Percentiles rank a stretch among this genome's conserved stretches.
phyloP scores from a whole-genome alignment of 2,888 invertebrate species.

The Dione juno region DNA sequence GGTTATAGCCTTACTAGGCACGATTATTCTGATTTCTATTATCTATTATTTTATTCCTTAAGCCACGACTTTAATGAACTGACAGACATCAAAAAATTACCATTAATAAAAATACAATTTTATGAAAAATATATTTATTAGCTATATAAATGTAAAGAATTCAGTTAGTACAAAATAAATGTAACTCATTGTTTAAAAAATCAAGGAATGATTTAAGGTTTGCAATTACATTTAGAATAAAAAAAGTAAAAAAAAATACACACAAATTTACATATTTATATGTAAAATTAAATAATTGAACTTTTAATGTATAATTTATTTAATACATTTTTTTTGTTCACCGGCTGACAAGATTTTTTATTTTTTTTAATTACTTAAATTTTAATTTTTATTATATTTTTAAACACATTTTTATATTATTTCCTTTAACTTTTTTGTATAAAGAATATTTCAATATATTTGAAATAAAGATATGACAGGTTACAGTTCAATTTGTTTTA shows the following conservation, averaged over 20 bases:
- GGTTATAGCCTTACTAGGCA: no score
- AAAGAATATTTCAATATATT: no score
- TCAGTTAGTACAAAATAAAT: neutral
- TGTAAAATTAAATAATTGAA: neutral
- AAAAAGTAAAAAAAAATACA: neutral
- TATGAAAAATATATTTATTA: slow-evolving; percentile 4
- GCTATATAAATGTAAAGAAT: slow-evolving; percentile 1
- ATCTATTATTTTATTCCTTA: no score
- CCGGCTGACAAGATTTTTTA: neutral
- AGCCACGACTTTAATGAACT: no score
- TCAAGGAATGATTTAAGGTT: neutral
- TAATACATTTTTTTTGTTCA: neutral
- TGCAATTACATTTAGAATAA: neutral
- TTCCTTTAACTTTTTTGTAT: no score
- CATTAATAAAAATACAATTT: neutral
- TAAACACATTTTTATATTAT: no score
- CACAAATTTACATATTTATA: neutral
- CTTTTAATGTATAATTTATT: neutral
- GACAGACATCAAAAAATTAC: no score
- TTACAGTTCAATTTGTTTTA: no score
- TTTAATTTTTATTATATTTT: no score
- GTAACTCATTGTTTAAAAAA: neutral
- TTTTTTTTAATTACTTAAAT: no score
- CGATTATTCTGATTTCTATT: no score
- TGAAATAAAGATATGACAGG: no score